Conservation (phyloP, 2,888 invertebrate species). For the Phorcus lineatus region DNA sequence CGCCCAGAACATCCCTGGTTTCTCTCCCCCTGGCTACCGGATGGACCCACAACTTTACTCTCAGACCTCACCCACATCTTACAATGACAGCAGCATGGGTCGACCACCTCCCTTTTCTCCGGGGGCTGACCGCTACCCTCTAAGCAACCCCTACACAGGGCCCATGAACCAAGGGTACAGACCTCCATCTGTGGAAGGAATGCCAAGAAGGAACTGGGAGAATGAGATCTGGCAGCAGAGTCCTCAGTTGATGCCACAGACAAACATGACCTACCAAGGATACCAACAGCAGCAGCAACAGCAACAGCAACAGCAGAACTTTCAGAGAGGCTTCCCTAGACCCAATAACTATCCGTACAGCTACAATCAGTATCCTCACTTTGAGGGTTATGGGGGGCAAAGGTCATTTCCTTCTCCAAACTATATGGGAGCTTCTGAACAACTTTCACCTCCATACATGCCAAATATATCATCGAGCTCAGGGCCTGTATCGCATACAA, state of each 20-base stretch:
- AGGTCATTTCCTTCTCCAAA: background rate
- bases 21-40: background rate
- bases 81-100: background rate
- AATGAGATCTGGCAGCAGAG: conserved; percentile 1
- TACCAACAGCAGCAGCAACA: conserved; percentile 24
- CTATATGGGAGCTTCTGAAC: background rate
- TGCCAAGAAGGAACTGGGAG: conserved; percentile 13
- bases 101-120: conserved; percentile 23
- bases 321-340: background rate
- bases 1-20: conserved; percentile 4
- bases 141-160: background rate
- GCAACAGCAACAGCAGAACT: too few relatives aligned
- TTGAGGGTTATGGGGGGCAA: background rate
- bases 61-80: background rate
- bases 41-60: background rate
- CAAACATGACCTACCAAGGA: background rate
- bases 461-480: background rate
- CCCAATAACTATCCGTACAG: background rate
- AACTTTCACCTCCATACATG: background rate
- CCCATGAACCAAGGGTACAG: conserved; percentile 1
- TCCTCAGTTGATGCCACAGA: background rate
- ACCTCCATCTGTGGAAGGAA: background rate
- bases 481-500: background rate
- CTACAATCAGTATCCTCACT: conserved; percentile 3
- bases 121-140: background rate